These are phyloP conservation scores for Megamerina dolium DNA, from an alignment of 2,888 invertebrate genomes.

Conservation along the genomic window DNA sequence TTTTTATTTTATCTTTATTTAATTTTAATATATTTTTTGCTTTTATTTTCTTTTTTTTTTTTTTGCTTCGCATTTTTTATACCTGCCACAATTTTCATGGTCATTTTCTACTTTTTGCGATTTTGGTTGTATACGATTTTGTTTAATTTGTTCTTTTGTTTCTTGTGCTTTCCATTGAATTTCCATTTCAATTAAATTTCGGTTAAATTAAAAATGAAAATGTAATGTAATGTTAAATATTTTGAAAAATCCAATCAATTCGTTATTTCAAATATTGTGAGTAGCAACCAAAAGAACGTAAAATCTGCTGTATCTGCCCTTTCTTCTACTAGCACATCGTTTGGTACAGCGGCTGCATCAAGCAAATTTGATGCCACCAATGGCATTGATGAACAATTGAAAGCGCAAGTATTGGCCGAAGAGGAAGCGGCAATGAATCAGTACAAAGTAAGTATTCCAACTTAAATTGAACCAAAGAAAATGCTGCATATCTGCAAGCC, in stretches of 20 bases:
- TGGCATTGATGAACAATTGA: constrained; percentile 78
- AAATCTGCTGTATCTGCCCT: constrained; percentile 83
- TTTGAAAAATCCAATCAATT: too few species aligned
- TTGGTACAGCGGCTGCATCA: constrained; percentile 75
- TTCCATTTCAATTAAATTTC: too few species aligned
- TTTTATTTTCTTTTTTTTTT: too few species aligned
- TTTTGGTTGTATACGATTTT: too few species aligned
- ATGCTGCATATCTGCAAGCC: too few species aligned
- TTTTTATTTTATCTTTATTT: constrained; percentile 1
- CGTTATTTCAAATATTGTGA: too few species aligned
- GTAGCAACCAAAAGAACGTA: constrained; percentile 81
- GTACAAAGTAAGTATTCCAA: constrained; percentile 67
- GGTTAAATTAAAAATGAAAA: too few species aligned
- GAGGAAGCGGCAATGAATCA: constrained; percentile 95
- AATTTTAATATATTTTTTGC: not conserved
- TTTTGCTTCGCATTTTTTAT: not conserved
- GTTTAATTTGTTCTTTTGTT: too few species aligned
- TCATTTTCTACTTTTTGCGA: too few species aligned
- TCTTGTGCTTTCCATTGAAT: too few species aligned
- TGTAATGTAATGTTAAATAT: too few species aligned
- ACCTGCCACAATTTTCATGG: too few species aligned
- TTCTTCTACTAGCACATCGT: constrained; percentile 81
- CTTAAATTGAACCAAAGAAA: not conserved
- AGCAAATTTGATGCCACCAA: constrained; percentile 65
- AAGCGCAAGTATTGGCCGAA: constrained; percentile 84